phyloP scores from a whole-genome alignment of 1,140 invertebrate species.

The Orchesella cincta region DNA sequence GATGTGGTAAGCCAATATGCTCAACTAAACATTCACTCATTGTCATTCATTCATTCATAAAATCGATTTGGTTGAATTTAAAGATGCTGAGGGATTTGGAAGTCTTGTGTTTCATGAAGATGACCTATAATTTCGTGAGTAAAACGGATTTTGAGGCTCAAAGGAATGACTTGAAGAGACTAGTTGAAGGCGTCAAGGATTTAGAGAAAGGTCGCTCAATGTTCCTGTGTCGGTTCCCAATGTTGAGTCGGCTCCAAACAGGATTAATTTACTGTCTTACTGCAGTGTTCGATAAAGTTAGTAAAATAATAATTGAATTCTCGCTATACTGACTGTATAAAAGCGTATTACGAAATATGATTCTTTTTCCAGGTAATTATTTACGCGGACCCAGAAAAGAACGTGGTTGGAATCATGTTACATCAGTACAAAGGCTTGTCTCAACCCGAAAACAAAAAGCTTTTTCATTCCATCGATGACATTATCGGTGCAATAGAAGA shows the following conservation, averaged over 20 bases:
- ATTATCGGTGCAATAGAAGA: not conserved
- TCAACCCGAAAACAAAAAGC: not conserved
- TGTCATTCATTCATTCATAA: not conserved
- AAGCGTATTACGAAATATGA: not conserved
- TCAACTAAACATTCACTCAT: not conserved
- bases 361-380: not conserved
- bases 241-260: not conserved
- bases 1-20: not conserved
- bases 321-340: not conserved
- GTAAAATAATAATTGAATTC: not conserved
- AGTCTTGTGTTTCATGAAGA: not conserved
- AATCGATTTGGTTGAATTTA: not conserved
- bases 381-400: not conserved
- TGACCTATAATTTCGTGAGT: not conserved
- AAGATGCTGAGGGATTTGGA: not conserved
- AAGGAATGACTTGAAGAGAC: not conserved
- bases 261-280: not conserved
- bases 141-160: not conserved
- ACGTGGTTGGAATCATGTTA: not conserved
- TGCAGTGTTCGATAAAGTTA: not conserved
- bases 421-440: not conserved
- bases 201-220: not conserved
- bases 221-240: conserved; percentile 9
- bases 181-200: not conserved
- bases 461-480: not conserved